These are phyloP conservation scores for Daktulosphaira vitifoliae DNA, from an alignment of 1,140 invertebrate species.

Conservation along the genomic window DNA sequence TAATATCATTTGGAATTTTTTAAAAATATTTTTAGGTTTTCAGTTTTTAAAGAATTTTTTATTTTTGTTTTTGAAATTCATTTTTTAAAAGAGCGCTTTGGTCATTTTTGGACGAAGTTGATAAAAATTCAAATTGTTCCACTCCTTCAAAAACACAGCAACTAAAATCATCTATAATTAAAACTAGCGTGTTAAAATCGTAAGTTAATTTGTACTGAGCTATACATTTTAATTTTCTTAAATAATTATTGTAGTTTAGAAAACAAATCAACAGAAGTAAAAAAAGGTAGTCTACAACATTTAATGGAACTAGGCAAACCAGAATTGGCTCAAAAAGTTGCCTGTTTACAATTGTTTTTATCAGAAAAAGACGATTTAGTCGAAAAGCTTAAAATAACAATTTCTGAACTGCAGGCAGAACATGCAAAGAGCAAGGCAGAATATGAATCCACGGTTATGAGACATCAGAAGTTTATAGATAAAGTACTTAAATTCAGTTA, in stretches of 20 bases:
- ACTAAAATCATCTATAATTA: not conserved
- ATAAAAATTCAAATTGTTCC: constrained; percentile 7
- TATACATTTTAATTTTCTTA: too few species aligned
- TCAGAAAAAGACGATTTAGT: constrained; percentile 45
- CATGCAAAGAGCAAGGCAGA: constrained; percentile 56
- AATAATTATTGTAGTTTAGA: too few species aligned
- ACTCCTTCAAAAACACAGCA: constrained; percentile 1
- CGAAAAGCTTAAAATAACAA: constrained; percentile 41
- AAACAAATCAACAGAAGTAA: not conserved
- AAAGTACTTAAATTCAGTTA: constrained; percentile 42
- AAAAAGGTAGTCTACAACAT: constrained; percentile 16
- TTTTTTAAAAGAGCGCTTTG: constrained; percentile 19
- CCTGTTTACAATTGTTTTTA: constrained; percentile 42
- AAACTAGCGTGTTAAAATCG: not conserved
- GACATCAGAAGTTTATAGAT: constrained; percentile 63
- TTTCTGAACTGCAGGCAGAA: constrained; percentile 39
- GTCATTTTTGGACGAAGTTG: constrained; percentile 25
- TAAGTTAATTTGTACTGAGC: not conserved
- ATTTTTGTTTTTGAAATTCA: not conserved
- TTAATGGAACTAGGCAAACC: constrained; percentile 35
- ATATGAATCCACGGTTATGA: constrained; percentile 52
- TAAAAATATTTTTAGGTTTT: not conserved
- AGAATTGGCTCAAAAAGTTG: constrained; percentile 39
- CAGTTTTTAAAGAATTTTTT: not conserved
- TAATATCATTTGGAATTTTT: constrained; percentile 24